phyloP scores from a whole-genome alignment of 2,888 invertebrate species.

The Dryadula phaetusa region DNA sequence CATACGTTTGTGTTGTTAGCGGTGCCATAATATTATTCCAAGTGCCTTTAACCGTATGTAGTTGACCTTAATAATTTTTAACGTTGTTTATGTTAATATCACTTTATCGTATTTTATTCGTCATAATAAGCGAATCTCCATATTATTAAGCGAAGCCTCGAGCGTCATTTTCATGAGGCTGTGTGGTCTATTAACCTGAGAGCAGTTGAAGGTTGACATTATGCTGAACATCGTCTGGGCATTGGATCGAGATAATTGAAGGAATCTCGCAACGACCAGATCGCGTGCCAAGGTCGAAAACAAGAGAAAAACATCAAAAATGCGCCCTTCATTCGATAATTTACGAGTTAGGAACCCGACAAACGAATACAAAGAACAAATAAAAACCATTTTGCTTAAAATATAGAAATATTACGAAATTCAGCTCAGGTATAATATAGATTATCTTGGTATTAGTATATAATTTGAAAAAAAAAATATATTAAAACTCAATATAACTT shows the following conservation, averaged over 20 bases:
- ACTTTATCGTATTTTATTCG: slow-evolving; percentile 33
- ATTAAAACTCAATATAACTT: not conserved
- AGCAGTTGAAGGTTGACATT: slow-evolving; percentile 45
- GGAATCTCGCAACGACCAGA: slow-evolving; percentile 54
- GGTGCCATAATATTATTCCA: slow-evolving; percentile 10
- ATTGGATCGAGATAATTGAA: slow-evolving; percentile 53
- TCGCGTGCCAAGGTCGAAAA: slow-evolving; percentile 68
- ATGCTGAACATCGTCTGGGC: slow-evolving; percentile 33
- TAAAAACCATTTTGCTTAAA: not conserved
- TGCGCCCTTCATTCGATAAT: slow-evolving; percentile 57
- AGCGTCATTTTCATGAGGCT: slow-evolving; percentile 34
- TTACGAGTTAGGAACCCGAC: slow-evolving; percentile 51
- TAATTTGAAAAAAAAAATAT: no score
- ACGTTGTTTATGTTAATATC: slow-evolving; percentile 32
- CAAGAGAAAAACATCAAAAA: slow-evolving; percentile 54
- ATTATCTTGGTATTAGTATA: not conserved
- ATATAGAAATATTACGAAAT: not conserved
- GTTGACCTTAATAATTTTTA: slow-evolving; percentile 32
- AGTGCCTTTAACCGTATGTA: slow-evolving; percentile 19
- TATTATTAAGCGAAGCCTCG: slow-evolving; percentile 38
- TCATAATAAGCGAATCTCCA: slow-evolving; percentile 34
- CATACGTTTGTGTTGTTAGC: slow-evolving; percentile 3
- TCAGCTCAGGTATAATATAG: not conserved
- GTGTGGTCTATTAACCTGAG: slow-evolving; percentile 29
- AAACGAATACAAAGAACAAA: slow-evolving; percentile 22